Percentiles rank a stretch among this genome's conserved stretches.
phyloP scores from a whole-genome alignment of 1,140 invertebrate genomes.

The Drosophila baimaii region DNA sequence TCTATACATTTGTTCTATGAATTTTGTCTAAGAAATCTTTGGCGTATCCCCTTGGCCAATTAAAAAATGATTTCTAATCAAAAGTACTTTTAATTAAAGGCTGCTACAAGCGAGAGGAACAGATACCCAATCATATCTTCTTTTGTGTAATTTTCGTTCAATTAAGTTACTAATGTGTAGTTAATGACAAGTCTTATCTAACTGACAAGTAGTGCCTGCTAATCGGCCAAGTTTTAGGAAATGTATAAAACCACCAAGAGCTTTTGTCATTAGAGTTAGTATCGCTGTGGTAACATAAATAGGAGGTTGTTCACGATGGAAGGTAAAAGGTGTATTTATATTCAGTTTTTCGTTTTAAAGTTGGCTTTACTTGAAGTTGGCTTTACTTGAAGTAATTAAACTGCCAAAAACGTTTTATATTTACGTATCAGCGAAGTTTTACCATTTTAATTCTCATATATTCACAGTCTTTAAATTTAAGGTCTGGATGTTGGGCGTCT shows the following conservation, averaged over 20 bases:
- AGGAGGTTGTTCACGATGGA: background rate
- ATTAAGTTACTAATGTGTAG: background rate
- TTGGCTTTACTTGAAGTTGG: background rate
- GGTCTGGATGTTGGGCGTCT: background rate
- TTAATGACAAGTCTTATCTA: background rate
- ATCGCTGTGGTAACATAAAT: background rate
- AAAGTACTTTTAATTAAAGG: background rate
- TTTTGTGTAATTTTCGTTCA: background rate
- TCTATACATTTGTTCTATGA: no score
- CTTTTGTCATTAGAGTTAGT: background rate
- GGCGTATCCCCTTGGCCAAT: background rate
- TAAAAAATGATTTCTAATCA: background rate
- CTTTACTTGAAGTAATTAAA: no score
- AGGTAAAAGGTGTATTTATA: background rate
- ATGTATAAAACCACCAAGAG: background rate
- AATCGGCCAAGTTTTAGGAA: background rate
- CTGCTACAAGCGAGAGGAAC: background rate
- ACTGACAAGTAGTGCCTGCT: background rate
- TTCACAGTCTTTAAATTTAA: background rate
- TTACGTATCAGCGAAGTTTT: no score
- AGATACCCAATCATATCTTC: background rate
- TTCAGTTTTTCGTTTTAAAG: no score
- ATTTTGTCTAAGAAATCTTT: no score
- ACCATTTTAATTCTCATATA: background rate
- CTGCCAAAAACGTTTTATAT: no score